Percentiles rank a stretch among this genome's conserved stretches.
These are phyloP conservation scores for Magallana nippona DNA, from an alignment of 2,888 invertebrate species.

Conservation along the genomic window DNA sequence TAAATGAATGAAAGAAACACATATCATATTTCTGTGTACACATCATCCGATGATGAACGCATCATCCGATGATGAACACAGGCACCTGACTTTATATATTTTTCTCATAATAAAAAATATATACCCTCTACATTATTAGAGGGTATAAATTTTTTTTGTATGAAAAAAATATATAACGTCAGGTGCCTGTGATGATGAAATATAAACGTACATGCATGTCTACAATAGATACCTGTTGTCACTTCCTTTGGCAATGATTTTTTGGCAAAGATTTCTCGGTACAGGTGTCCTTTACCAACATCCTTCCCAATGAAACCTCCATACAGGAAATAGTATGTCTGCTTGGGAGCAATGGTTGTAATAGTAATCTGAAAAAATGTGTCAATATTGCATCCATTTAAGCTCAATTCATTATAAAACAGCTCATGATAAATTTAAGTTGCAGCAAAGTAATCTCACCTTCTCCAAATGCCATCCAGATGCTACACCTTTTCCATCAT, in stretches of 20 bases:
- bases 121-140: too few species aligned
- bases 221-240: conserved; percentile 1
- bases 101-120: too few species aligned
- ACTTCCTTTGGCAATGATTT: conserved; percentile 66
- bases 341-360: conserved; percentile 53
- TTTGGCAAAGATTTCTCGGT: conserved; percentile 69
- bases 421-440: too few species aligned
- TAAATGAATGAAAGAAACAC: too few species aligned
- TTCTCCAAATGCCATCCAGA: conserved; percentile 76
- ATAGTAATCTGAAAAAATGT: conserved; percentile 22
- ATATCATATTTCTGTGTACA: neutral
- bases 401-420: too few species aligned
- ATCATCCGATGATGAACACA: too few species aligned
- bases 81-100: too few species aligned
- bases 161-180: too few species aligned
- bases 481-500: conserved; percentile 74
- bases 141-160: too few species aligned
- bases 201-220: neutral
- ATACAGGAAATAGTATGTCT: conserved; percentile 67
- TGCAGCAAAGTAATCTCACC: conserved; percentile 55
- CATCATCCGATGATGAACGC: neutral
- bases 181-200: too few species aligned
- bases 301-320: conserved; percentile 73
- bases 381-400: neutral
- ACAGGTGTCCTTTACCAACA: conserved; percentile 71